Conservation (phyloP, 2,797 vertebrate genomes). For the Parotocinclus haroldoi region DNA sequence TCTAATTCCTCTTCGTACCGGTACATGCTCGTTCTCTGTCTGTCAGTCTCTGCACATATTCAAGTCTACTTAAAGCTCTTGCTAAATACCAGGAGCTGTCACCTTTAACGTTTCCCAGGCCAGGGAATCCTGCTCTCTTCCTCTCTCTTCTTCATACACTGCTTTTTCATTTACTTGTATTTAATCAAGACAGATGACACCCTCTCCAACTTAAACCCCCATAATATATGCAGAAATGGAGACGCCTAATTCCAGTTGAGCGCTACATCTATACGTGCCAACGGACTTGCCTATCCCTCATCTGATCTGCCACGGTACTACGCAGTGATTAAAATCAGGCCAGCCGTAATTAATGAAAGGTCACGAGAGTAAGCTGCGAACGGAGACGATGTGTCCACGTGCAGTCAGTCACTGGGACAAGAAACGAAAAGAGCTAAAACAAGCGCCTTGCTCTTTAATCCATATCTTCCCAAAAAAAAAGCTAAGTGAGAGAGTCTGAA, state of each 20-base stretch:
- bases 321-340: slow-evolving; percentile 74
- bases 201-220: slow-evolving; percentile 46
- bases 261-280: slow-evolving; percentile 63
- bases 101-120: slow-evolving; percentile 45
- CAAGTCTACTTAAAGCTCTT: slow-evolving; percentile 48
- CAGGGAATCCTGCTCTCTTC: slow-evolving; percentile 24
- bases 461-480: slow-evolving; percentile 61
- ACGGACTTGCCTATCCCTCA: slow-evolving; percentile 63
- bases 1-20: slow-evolving; percentile 64
- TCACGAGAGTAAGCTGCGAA: slow-evolving; percentile 74
- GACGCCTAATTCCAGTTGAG: slow-evolving; percentile 68
- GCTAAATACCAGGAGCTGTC: slow-evolving; percentile 44
- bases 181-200: slow-evolving; percentile 62
- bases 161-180: slow-evolving; percentile 56
- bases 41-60: slow-evolving; percentile 49
- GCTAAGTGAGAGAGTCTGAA: slow-evolving; percentile 68
- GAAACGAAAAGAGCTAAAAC: slow-evolving; percentile 70
- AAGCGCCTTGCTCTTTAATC: slow-evolving; percentile 68
- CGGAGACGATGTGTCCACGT: slow-evolving; percentile 63
- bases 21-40: slow-evolving; percentile 34
- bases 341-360: slow-evolving; percentile 80
- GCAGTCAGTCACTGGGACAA: slow-evolving; percentile 64
- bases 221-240: slow-evolving; percentile 69
- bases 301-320: slow-evolving; percentile 67
- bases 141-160: slow-evolving; percentile 15